These are phyloP conservation scores for Drosophila repletoides DNA, from an alignment of 1,140 invertebrate species.

Conservation along the genomic window DNA sequence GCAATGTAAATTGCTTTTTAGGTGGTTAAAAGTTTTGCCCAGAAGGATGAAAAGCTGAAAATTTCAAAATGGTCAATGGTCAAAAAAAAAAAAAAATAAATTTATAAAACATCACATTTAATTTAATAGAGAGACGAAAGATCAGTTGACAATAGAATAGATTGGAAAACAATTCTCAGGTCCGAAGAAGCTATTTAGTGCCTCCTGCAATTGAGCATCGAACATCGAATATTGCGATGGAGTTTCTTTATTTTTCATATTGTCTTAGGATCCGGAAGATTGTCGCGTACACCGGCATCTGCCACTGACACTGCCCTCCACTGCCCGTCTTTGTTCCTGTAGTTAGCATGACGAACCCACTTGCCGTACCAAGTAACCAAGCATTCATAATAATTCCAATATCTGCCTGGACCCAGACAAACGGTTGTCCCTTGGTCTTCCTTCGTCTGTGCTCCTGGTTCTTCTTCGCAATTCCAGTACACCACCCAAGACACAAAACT, in stretches of 20 bases:
- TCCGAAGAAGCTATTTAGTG: no score
- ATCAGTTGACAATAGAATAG: no score
- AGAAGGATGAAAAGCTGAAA: no score
- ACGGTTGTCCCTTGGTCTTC: not conserved
- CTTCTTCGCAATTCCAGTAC: constrained; percentile 40
- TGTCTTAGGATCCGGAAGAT: constrained; percentile 41
- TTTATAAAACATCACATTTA: no score
- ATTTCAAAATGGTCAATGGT: no score
- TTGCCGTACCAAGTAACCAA: constrained; percentile 67
- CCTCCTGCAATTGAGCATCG: no score
- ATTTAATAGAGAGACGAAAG: no score
- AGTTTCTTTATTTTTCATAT: constrained; percentile 69
- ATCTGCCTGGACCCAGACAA: constrained; percentile 48
- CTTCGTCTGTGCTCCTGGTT: not conserved
- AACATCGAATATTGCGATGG: constrained; percentile 70
- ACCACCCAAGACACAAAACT: constrained; percentile 34
- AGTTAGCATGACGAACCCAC: constrained; percentile 69
- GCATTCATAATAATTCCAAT: constrained; percentile 81
- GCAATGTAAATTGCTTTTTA: no score
- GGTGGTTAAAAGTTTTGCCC: no score
- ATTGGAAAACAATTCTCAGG: no score
- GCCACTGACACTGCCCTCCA: constrained; percentile 44
- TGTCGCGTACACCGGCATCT: constrained; percentile 49
- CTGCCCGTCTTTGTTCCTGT: constrained; percentile 4
- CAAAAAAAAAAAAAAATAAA: no score